These are phyloP conservation scores for Palythoa grandis DNA, from an alignment of 92 coral and sea anemone genomes.

Conservation along the genomic window DNA sequence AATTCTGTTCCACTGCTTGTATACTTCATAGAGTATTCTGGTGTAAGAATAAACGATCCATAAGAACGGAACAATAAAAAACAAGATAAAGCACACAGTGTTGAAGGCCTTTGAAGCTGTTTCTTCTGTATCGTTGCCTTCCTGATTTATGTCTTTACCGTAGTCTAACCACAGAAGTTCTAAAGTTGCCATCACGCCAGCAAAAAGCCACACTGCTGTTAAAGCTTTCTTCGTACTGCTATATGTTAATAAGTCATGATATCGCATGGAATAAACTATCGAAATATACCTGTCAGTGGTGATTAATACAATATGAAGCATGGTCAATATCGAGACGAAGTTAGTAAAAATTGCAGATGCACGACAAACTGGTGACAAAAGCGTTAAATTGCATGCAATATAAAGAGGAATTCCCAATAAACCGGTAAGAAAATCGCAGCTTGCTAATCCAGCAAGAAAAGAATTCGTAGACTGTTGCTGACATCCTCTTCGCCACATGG, in stretches of 20 bases:
- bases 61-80: constrained; percentile 3
- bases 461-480: constrained; percentile 6
- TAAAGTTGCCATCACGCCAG: not conserved
- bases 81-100: not conserved
- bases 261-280: constrained; percentile 25
- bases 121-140: not conserved
- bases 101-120: not conserved
- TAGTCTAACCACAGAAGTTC: constrained; percentile 13
- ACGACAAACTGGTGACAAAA: not conserved
- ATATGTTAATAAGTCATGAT: constrained; percentile 21
- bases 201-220: not conserved
- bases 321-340: not conserved
- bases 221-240: constrained; percentile 7
- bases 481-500: not conserved
- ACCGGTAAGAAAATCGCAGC: constrained; percentile 22
- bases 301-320: constrained; percentile 15
- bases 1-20: constrained; percentile 9
- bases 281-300: constrained; percentile 27
- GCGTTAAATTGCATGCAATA: not conserved
- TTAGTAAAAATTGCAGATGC: constrained; percentile 3
- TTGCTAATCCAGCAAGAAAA: constrained; percentile 21
- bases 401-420: constrained; percentile 23
- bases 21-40: constrained; percentile 3
- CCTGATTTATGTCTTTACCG: not conserved
- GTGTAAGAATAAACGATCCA: constrained; percentile 30